phyloP scores from a whole-genome alignment of 2,888 invertebrate genomes.

The Phrixothrix hirtus region DNA sequence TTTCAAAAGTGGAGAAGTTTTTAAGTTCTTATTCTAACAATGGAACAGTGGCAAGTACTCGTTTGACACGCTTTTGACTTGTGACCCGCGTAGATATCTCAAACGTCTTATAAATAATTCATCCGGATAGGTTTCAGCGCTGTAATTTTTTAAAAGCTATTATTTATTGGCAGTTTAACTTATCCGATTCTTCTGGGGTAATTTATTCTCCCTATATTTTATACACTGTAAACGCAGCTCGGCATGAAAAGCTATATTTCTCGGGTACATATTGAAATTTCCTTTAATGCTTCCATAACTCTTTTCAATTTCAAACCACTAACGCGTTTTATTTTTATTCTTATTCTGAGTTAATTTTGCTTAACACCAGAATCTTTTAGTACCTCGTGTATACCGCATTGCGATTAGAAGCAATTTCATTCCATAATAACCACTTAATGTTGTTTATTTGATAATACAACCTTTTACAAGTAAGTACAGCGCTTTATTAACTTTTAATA shows the following conservation, averaged over 20 bases:
- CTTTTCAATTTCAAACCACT: conserved; percentile 39
- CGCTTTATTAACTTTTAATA: conserved; percentile 14
- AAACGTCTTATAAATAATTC: conserved; percentile 42
- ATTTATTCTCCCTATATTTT: conserved; percentile 51
- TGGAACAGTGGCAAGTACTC: too few species aligned
- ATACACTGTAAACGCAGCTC: conserved; percentile 50
- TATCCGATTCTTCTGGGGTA: conserved; percentile 47
- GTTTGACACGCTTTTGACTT: conserved; percentile 20
- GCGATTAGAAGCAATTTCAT: background rate
- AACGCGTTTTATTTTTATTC: conserved; percentile 35
- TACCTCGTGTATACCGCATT: conserved; percentile 7
- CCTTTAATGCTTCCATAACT: conserved; percentile 50
- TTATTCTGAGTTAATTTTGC: conserved; percentile 28
- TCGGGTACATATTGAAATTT: conserved; percentile 53
- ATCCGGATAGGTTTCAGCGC: conserved; percentile 39
- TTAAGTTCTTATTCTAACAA: too few species aligned
- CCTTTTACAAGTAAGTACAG: background rate
- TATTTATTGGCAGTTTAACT: conserved; percentile 51
- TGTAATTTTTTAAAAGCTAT: conserved; percentile 49
- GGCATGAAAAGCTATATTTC: conserved; percentile 50
- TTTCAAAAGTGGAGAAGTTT: too few species aligned
- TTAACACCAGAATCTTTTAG: too few species aligned
- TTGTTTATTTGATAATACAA: conserved; percentile 4
- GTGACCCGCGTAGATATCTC: conserved; percentile 18
- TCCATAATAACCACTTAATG: conserved; percentile 7